These are phyloP conservation scores for Apodemia mormo DNA, from an alignment of 2,888 invertebrate species.

Conservation along the genomic window DNA sequence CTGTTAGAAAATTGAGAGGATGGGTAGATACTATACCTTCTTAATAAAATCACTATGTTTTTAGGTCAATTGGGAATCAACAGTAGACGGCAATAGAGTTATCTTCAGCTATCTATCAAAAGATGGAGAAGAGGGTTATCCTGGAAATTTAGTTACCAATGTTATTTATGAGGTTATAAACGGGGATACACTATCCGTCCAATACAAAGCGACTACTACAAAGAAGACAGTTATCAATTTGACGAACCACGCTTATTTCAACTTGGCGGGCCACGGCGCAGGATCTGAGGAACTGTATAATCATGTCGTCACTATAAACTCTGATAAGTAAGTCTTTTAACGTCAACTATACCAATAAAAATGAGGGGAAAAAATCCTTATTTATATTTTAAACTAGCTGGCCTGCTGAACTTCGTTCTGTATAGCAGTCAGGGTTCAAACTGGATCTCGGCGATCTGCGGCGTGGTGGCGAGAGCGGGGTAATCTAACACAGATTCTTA, in stretches of 20 bases:
- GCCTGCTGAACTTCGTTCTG: no score
- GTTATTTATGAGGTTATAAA: conserved; percentile 86
- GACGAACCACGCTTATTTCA: conserved; percentile 97
- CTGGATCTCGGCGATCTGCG: no score
- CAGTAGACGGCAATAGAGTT: conserved; percentile 82
- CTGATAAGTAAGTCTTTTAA: conserved; percentile 82
- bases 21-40: no score
- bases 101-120: conserved; percentile 87
- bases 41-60: conserved; percentile 27
- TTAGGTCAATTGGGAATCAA: conserved; percentile 85
- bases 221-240: conserved; percentile 93
- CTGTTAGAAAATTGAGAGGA: no score
- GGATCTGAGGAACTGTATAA: conserved; percentile 85
- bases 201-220: conserved; percentile 86
- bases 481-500: no score
- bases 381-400: no score
- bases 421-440: no score
- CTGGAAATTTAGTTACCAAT: conserved; percentile 88
- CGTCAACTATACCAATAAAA: background rate
- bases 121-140: conserved; percentile 94
- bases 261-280: conserved; percentile 90
- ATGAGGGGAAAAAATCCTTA: no score
- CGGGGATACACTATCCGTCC: conserved; percentile 86
- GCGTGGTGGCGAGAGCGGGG: no score
- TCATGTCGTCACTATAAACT: conserved; percentile 86